phyloP scores from a whole-genome alignment of 2,888 invertebrate species.

The Hydraecia micacea region DNA sequence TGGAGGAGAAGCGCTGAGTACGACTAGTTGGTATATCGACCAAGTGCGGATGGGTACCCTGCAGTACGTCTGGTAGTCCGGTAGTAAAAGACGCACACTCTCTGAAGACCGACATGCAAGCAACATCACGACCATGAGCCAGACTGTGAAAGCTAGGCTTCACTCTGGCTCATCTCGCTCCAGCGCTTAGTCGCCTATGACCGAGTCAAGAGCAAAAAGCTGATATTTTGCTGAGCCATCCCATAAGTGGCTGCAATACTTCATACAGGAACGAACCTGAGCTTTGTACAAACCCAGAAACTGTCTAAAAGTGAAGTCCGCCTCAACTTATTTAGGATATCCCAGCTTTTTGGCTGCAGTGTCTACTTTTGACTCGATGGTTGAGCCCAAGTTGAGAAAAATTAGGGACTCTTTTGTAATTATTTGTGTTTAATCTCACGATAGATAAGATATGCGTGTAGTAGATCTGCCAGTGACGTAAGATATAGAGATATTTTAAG shows the following conservation, averaged over 20 bases:
- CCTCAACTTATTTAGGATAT: background rate
- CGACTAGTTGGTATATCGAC: background rate
- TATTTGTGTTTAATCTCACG: background rate
- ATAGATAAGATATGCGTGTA: background rate
- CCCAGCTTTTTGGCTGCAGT: background rate
- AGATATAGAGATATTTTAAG: background rate
- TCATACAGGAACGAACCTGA: too few relatives aligned
- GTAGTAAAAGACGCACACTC: background rate
- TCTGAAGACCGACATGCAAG: background rate
- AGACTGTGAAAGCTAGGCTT: background rate
- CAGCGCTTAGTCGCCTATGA: background rate
- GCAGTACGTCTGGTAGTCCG: background rate
- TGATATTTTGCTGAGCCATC: background rate
- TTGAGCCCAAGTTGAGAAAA: background rate
- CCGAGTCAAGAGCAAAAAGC: background rate
- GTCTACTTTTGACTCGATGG: background rate
- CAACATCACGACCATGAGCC: background rate
- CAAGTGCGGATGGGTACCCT: background rate
- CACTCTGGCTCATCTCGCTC: too few relatives aligned
- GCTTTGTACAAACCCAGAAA: background rate
- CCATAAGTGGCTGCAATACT: background rate
- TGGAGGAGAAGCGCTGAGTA: background rate
- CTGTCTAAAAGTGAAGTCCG: background rate
- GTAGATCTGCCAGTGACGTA: background rate
- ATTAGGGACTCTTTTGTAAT: background rate